Base-by-base conservation (phyloP, 2,113 vertebrate species). In the Crypturellus undulatus region DNA sequence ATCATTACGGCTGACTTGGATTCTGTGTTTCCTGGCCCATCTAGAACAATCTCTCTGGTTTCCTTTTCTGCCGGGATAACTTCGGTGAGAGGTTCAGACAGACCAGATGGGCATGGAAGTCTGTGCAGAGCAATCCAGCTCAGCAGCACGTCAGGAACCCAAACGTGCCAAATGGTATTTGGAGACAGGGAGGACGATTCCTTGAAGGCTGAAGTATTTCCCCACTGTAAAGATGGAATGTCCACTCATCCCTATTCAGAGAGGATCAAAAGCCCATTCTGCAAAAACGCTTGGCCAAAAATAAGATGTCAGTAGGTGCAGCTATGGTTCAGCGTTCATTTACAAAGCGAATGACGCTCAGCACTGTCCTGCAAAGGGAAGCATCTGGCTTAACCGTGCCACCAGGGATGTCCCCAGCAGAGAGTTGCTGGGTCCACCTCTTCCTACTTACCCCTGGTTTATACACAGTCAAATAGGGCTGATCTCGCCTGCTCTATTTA, bases 311-410 rank as follows among this genome's bases (percentile, higher is more conserved):
- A 47, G 4, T 72, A 60, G 42, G 56, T 84, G 69, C 52, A 80
- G 56, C 77, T 83, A 70, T 2, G 81, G 38, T 43, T 80, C 69
- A 93, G 70, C 8, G 13, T 90, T 86, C 82, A 93, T 88, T 94
- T 96, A 87, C 76, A 93, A 92, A 93, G 65, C 79, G 54, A n/a
- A 91, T 19, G 60, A 72, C 92, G 45, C 92, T 94, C 83, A 88
- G 72, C 90, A 78, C 56, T 63, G 22, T 32, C 25, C 90, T 95
- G 90, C 90, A 93, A 94, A 93, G 93, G 36, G 34, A 73, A 86
- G 54, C 10, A 26, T 51, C 72, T 85, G 60, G 45, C 60, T 93
- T 68, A 83, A 80, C 79, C 75, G 85, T 16, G 62, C 76, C 82
- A 85, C 79, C 68, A 73, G 85, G 79, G 90, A 88, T 32, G 63